Conservation (phyloP, 2,888 invertebrate species). For the Rotaria sp. region DNA sequence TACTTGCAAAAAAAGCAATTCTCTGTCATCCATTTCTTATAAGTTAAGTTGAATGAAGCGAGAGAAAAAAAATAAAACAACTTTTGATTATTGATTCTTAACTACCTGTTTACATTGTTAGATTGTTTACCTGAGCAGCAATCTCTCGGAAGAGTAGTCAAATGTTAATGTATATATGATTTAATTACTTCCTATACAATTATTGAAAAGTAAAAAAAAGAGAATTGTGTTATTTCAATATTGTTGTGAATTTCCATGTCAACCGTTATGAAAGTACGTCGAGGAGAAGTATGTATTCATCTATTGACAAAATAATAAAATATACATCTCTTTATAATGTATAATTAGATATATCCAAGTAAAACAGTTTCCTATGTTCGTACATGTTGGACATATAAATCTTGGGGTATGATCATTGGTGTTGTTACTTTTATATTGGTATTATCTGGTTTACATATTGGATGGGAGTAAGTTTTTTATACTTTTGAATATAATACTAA, state of each 20-base stretch:
- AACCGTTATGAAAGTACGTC: background rate
- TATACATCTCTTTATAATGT: background rate
- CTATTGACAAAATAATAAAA: background rate
- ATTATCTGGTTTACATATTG: background rate
- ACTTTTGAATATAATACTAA: background rate
- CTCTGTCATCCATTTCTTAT: no score
- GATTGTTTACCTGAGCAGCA: no score
- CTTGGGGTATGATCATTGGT: background rate
- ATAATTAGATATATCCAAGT: background rate
- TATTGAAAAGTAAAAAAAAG: background rate
- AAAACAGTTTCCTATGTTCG: background rate
- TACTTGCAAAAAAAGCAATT: no score
- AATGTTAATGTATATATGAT: no score
- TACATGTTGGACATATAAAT: background rate
- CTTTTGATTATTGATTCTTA: no score
- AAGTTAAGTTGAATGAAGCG: no score
- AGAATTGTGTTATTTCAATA: background rate
- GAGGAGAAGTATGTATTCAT: background rate
- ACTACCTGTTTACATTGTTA: no score
- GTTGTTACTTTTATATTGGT: background rate
- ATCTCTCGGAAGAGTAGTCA: no score
- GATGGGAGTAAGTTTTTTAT: background rate
- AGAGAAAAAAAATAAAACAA: no score
- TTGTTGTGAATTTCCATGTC: background rate
- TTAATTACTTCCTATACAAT: background rate